Conservation (phyloP, 2,888 invertebrate species). For the Rapana venosa region DNA sequence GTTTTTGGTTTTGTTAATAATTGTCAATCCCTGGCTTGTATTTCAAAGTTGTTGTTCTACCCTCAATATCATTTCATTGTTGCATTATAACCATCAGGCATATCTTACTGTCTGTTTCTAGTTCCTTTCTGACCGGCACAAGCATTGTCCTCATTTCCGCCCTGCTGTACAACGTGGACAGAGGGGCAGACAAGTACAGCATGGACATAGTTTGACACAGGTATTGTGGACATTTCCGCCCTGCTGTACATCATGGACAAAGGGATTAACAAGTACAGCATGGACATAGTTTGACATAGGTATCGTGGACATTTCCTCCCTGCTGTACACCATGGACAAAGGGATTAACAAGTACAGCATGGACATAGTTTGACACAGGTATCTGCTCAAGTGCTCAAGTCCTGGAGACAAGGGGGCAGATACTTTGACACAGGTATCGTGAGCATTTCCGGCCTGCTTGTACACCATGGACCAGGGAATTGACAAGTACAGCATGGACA, state of each 20-base stretch:
- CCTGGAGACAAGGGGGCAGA: too few species aligned
- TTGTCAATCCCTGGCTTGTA: too few species aligned
- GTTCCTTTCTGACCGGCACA: constrained; percentile 79
- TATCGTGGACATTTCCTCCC: constrained; percentile 79
- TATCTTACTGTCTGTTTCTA: constrained; percentile 50
- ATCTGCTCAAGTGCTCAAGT: too few species aligned
- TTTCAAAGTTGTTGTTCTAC: too few species aligned
- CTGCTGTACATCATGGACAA: constrained; percentile 78
- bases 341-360: too few species aligned
- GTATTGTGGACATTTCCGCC: constrained; percentile 79
- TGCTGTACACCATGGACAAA: constrained; percentile 77
- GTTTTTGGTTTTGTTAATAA: too few species aligned
- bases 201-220: constrained; percentile 60
- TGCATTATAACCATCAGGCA: too few species aligned
- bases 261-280: not conserved
- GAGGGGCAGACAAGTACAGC: not conserved
- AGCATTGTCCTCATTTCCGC: constrained; percentile 79
- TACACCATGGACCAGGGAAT: too few species aligned
- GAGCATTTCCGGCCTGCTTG: constrained; percentile 79
- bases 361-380: too few species aligned
- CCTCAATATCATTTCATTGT: too few species aligned
- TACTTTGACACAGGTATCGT: constrained; percentile 78
- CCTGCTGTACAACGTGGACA: constrained; percentile 78
- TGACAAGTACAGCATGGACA: too few species aligned
- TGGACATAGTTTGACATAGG: constrained; percentile 73